Evolutionary conservation across 2,113 vertebrate species (phyloP).

Genomic region (Paramormyrops kingsleyae): DNA sequence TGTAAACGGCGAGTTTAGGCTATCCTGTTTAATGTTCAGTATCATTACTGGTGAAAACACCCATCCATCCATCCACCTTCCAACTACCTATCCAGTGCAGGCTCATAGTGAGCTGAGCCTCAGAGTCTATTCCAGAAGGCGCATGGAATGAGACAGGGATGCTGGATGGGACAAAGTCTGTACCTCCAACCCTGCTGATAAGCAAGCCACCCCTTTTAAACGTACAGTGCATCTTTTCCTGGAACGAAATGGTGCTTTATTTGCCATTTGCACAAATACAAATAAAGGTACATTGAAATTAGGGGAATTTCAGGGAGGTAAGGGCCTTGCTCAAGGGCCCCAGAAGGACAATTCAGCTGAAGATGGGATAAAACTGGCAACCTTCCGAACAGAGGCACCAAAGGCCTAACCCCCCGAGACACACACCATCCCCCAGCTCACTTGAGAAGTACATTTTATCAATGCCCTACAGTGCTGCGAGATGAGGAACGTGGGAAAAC

Average conservation of each 20-base stretch:
- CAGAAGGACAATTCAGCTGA: not conserved
- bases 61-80: not conserved
- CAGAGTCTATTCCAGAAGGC: not conserved
- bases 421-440: not conserved
- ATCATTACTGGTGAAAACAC: not conserved
- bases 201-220: not conserved
- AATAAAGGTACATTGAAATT: not conserved
- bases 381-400: not conserved
- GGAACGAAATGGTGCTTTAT: not conserved
- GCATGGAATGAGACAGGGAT: not conserved
- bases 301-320: not conserved
- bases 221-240: not conserved
- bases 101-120: not conserved
- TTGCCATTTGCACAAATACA: not conserved
- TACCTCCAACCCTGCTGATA: not conserved
- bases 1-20: not conserved
- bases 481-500: not conserved
- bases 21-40: not conserved
- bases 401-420: not conserved
- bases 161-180: not conserved
- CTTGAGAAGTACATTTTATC: not conserved
- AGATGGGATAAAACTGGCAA: not conserved
- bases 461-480: not conserved
- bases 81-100: not conserved
- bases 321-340: not conserved